phyloP scores from a whole-genome alignment of 2,113 vertebrate genomes.

The Prochilodus magdalenae region DNA sequence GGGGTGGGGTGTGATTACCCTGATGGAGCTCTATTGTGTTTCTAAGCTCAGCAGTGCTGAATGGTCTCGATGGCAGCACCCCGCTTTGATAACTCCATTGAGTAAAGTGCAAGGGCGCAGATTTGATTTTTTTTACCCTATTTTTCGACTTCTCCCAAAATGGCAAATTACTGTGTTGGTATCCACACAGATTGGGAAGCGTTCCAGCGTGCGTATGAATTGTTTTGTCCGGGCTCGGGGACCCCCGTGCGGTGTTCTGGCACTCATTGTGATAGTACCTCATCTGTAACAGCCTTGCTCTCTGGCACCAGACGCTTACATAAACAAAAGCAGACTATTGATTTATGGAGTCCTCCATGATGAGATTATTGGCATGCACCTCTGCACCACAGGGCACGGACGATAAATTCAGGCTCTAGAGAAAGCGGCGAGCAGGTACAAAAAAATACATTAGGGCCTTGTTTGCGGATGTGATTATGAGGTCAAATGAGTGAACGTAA shows the following conservation, averaged over 20 bases:
- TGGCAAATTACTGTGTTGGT: constrained; percentile 62
- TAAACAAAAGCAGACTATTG: constrained; percentile 71
- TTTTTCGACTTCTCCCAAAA: constrained; percentile 57
- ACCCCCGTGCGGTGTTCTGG: constrained; percentile 53
- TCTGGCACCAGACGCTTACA: constrained; percentile 64
- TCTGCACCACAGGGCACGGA: constrained; percentile 67
- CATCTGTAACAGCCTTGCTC: constrained; percentile 69
- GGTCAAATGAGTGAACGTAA: constrained; percentile 46
- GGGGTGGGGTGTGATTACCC: constrained; percentile 62
- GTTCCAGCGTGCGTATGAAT: constrained; percentile 61
- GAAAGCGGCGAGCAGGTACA: constrained; percentile 48
- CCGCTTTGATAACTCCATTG: constrained; percentile 63
- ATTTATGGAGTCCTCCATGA: constrained; percentile 73
- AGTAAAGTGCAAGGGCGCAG: constrained; percentile 21
- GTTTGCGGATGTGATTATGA: constrained; percentile 63
- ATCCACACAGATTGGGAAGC: constrained; percentile 53
- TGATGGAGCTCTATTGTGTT: constrained; percentile 66
- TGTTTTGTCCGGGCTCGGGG: constrained; percentile 44
- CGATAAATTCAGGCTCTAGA: constrained; percentile 46
- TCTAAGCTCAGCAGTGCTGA: constrained; percentile 63
- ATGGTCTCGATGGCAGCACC: constrained; percentile 60
- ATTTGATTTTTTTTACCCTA: constrained; percentile 36
- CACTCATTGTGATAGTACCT: constrained; percentile 66
- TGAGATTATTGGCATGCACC: constrained; percentile 71
- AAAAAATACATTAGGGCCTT: constrained; percentile 55